phyloP scores from a whole-genome alignment of 1,140 invertebrate species.

The Zophobas atratus region DNA sequence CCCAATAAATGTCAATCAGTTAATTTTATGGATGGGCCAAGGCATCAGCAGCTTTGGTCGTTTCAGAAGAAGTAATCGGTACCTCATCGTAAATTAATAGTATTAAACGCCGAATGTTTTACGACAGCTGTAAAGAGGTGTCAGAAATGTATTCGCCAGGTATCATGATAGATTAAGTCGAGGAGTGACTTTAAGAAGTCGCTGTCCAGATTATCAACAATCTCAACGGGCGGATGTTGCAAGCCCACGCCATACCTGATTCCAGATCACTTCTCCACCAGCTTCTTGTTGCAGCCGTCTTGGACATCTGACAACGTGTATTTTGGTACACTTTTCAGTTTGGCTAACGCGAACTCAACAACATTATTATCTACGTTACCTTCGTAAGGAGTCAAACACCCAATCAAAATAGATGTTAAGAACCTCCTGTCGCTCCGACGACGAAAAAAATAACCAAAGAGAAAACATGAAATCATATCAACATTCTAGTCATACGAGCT shows the following conservation, averaged over 20 bases:
- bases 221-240: constrained; percentile 28
- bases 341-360: background rate
- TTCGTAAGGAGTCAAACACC: too few relatives aligned
- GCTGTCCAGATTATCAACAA: constrained; percentile 36
- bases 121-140: constrained; percentile 34
- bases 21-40: constrained; percentile 22
- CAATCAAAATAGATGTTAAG: too few relatives aligned
- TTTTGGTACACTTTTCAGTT: constrained; percentile 3
- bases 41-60: constrained; percentile 17
- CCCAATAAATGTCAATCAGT: constrained; percentile 24
- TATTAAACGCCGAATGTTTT: constrained; percentile 29
- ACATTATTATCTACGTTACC: background rate
- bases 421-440: too few relatives aligned
- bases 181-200: constrained; percentile 27
- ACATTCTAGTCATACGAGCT: constrained; percentile 26
- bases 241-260: constrained; percentile 23
- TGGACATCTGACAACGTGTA: background rate
- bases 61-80: constrained; percentile 25
- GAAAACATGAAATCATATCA: background rate
- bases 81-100: constrained; percentile 25
- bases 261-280: constrained; percentile 21
- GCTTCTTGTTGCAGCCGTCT: constrained; percentile 6
- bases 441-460: too few relatives aligned
- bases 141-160: constrained; percentile 28
- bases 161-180: constrained; percentile 35